Base-by-base conservation (phyloP, 2,113 vertebrate genomes). In the Alethe diademata region DNA sequence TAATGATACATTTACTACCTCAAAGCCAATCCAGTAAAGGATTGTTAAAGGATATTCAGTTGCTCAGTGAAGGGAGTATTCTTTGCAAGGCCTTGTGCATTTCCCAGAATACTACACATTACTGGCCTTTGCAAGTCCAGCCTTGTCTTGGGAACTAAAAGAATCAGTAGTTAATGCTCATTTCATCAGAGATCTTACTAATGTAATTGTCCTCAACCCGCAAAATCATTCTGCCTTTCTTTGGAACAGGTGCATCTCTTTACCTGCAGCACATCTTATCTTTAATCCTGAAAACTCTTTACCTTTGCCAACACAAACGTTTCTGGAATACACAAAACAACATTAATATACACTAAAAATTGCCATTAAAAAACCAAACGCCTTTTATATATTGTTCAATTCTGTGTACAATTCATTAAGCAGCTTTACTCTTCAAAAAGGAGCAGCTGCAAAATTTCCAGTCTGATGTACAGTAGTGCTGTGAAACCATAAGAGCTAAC, bases 71-170 rank as follows among this genome's bases (percentile, higher is more conserved):
- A 83, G 19, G 11, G 5, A 33, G 2, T 19, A 45, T 35, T 72
- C 29, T 57, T 69, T 62, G 47, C 42, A 66, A 56, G 51, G 15
- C 9, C 40, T 45, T 3, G 0, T 22, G 16, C 31, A 20, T 73
- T 62, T 70, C 26, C 23, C 13, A 86, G 67, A 73, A 76, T 13
- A 43, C 15, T 7, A 15, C 1, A 2, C 4, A 24, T 47, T 72
- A 56, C 36, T 29, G 48, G 11, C 11, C 60, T 83, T 60, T 66
- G 7, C 12, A 42, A 82, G 24, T 28, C 40, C 17, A 70, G 22
- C 11, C 17, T 45, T n/a, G 11, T 33, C 43, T n/a, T 0, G 0
- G 51, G 22, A 91, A 31, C 14, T 9, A 31, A 18, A 28, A 58
- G 24, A 60, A 38, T 20, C 35, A 35, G 61, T 35, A 53, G 47